These are phyloP conservation scores for Aythya baeri DNA, from an alignment of 2,113 vertebrate genomes.

Conservation along the genomic window DNA sequence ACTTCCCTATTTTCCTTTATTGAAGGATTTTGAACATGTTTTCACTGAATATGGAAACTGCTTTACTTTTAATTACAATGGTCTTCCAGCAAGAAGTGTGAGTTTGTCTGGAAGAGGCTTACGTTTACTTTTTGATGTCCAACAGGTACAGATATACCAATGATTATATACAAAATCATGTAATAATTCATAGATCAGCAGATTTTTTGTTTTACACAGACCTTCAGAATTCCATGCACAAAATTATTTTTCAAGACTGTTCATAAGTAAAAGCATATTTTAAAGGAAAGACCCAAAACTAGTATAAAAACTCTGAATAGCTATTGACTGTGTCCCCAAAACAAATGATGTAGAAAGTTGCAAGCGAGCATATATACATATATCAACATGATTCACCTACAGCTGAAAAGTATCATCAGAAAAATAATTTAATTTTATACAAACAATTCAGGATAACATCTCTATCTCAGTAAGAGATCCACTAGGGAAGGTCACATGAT, in stretches of 20 bases:
- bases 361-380: not conserved
- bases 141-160: conserved; percentile 70
- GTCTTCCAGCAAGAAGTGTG: conserved; percentile 65
- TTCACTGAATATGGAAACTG: conserved; percentile 85
- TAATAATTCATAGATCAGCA: not conserved
- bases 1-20: conserved; percentile 32
- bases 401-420: not conserved
- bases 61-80: conserved; percentile 81
- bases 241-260: not conserved
- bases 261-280: not conserved
- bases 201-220: not conserved
- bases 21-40: conserved; percentile 80
- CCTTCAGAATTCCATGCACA: not conserved
- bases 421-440: not conserved
- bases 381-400: not conserved
- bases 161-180: not conserved
- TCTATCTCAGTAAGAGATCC: not conserved
- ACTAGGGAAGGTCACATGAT: not conserved
- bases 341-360: not conserved
- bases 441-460: not conserved
- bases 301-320: not conserved
- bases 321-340: not conserved
- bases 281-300: not conserved
- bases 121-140: conserved; percentile 77
- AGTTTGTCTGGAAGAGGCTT: conserved; percentile 80